Evolutionary conservation across 2,888 invertebrate genomes (phyloP), one percentile per base, ranked within the genome.

Genomic region (Pammene fasciana): DNA sequence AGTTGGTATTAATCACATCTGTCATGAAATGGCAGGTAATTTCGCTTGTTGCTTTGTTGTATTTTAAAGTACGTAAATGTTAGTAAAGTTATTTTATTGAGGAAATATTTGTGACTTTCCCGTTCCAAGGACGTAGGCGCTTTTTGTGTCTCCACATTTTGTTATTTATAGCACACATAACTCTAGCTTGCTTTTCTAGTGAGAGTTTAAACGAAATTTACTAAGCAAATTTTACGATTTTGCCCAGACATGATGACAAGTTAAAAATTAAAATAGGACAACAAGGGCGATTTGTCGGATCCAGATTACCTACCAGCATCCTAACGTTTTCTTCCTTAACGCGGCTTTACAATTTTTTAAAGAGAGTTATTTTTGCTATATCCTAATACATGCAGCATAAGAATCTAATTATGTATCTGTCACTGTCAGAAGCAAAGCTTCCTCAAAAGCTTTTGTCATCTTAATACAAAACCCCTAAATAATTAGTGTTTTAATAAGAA

Each of bases 401-500:
- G 54, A 38, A 38, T 8, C 36, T 65, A 54, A 60, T 60, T 65
- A 48, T 54, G 26, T 36, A 46, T 26, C 48, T 59, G n/a, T n/a
- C n/a, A n/a, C n/a, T 62, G 65, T 70, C 70, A 65, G 16, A 26
- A 56, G 16, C 65, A 70, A 55, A 46, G 26, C 38, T 54, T 68
- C 46, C 45, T 14, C 14, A 45, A 38, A 65, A 57, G 52, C 60
- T 52, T 65, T 70, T 70, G 70, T 70, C 65, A 52, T 68, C 59
- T 65, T 65, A 65, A 65, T 59, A 65, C 60, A 65, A 59, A 70
- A 60, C 46, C 55, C 65, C 60, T 70, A 65, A 70, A 70, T 70
- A 70, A 70, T 70, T 70, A 70, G 70, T 65, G 60, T 61, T 36
- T 61, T 66, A 70, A 61, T 66, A 72, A 64, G 64, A 59, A 46